Evolutionary conservation across 2,797 vertebrate species (phyloP).

Genomic region (Aulostomus chinensis): DNA sequence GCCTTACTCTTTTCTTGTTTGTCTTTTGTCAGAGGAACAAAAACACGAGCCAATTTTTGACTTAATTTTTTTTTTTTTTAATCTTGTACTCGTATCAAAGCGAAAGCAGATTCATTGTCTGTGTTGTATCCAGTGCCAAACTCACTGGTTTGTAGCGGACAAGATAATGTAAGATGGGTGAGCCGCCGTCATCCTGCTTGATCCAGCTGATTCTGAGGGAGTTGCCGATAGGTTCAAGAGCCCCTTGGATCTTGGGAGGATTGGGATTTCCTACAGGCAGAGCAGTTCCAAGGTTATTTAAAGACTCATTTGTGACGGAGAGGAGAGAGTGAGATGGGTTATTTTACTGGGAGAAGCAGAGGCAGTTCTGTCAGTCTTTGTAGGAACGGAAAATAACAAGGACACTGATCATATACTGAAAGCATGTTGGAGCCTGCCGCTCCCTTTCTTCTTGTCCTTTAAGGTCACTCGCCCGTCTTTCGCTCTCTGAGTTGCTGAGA

Average conservation of each 20-base stretch:
- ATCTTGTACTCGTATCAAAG: background rate
- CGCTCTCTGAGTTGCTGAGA: slow-evolving; percentile 51
- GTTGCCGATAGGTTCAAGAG: slow-evolving; percentile 90
- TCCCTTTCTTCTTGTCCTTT: slow-evolving; percentile 31
- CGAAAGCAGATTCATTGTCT: background rate
- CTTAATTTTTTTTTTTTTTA: background rate
- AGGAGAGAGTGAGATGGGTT: slow-evolving; percentile 4
- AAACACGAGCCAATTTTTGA: background rate
- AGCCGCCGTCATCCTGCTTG: slow-evolving; percentile 97
- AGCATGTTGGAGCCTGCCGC: slow-evolving; percentile 1
- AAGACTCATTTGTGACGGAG: slow-evolving; percentile 6
- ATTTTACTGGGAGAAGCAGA: slow-evolving; percentile 4
- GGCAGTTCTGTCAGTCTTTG: slow-evolving; percentile 14
- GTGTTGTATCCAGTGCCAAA: slow-evolving; percentile 29
- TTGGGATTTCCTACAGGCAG: slow-evolving; percentile 91
- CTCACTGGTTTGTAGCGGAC: slow-evolving; percentile 93
- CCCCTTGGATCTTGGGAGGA: slow-evolving; percentile 89
- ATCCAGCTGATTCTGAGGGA: slow-evolving; percentile 89
- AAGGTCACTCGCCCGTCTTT: slow-evolving; percentile 33
- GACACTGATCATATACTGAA: background rate
- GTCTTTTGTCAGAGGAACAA: background rate
- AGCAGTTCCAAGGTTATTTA: slow-evolving; percentile 25
- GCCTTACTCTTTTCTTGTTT: too few relatives aligned
- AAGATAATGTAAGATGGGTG: slow-evolving; percentile 93
- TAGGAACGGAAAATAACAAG: background rate